These are phyloP conservation scores for Drosophila austrosaltans DNA, from an alignment of 2,888 invertebrate species.

Conservation along the genomic window DNA sequence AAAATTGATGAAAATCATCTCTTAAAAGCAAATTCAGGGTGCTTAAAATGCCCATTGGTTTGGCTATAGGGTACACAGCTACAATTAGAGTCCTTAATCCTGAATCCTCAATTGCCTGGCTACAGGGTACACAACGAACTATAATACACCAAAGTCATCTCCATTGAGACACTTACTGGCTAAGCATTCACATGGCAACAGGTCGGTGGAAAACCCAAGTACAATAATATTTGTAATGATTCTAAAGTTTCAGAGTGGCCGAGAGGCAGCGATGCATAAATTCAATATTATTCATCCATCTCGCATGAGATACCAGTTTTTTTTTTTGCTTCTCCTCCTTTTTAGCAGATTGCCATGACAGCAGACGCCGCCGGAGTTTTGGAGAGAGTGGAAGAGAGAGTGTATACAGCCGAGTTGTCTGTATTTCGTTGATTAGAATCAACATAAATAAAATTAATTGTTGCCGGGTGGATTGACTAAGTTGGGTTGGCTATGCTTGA, in stretches of 20 bases:
- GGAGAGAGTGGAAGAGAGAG: slow-evolving; percentile 22
- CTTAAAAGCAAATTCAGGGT: no score
- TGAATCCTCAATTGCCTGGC: no score
- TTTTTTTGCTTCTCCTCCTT: slow-evolving; percentile 17
- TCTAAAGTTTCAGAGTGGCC: slow-evolving; percentile 20
- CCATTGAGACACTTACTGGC: neutral
- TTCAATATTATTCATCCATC: slow-evolving; percentile 60
- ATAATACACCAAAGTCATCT: neutral
- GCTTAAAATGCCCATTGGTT: no score
- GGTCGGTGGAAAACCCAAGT: slow-evolving; percentile 33
- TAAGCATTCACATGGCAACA: slow-evolving; percentile 43
- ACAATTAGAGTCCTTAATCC: no score
- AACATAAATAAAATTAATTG: slow-evolving; percentile 79
- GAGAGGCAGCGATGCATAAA: slow-evolving; percentile 60
- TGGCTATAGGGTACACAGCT: no score
- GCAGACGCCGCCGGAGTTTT: slow-evolving; percentile 39
- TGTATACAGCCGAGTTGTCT: slow-evolving; percentile 38
- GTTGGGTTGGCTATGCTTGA: slow-evolving; percentile 20
- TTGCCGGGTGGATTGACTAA: slow-evolving; percentile 63
- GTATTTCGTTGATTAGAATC: slow-evolving; percentile 72
- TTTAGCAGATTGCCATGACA: slow-evolving; percentile 51
- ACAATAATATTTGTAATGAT: slow-evolving; percentile 41
- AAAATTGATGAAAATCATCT: no score
- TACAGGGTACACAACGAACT: no score
- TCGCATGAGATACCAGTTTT: neutral